Percentiles rank a stretch among this genome's conserved stretches.
Evolutionary conservation across 2,113 vertebrate species (phyloP).

Genomic region (Synchiropus splendidus): DNA sequence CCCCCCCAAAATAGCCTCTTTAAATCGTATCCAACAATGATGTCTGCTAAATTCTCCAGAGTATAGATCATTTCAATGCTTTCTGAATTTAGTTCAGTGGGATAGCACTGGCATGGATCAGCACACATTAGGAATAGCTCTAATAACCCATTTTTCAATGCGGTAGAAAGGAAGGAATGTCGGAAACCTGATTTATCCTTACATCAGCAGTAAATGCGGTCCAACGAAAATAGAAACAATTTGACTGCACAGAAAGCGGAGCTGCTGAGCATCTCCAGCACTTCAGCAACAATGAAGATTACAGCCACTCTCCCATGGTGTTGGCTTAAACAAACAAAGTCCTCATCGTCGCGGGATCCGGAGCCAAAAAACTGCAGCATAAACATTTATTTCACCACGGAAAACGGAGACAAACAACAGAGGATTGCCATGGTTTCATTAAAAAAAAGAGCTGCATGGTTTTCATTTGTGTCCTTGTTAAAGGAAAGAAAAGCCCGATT

Average conservation of each 20-base stretch:
- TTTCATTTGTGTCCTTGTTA: slow-evolving; percentile 40
- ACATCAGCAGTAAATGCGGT: slow-evolving; percentile 24
- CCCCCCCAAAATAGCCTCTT: slow-evolving; percentile 50
- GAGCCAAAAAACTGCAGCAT: slow-evolving; percentile 48
- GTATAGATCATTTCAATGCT: slow-evolving; percentile 32
- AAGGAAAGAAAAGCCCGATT: slow-evolving; percentile 3
- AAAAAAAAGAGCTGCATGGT: slow-evolving; percentile 25
- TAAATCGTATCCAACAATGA: slow-evolving; percentile 29
- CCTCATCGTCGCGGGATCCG: slow-evolving; percentile 39
- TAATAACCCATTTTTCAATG: not conserved
- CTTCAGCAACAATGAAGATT: slow-evolving; percentile 31
- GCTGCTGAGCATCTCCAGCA: slow-evolving; percentile 33
- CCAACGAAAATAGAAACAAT: slow-evolving; percentile 21
- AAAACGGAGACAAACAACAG: slow-evolving; percentile 46
- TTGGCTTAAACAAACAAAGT: slow-evolving; percentile 50
- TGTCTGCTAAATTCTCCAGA: slow-evolving; percentile 25
- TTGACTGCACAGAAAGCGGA: slow-evolving; percentile 20
- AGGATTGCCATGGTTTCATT: slow-evolving; percentile 41
- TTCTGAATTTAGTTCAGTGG: slow-evolving; percentile 11
- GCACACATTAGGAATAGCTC: slow-evolving; percentile 19
- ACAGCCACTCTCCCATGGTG: slow-evolving; percentile 30
- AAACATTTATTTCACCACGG: slow-evolving; percentile 49
- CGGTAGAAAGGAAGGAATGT: not conserved
- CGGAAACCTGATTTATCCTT: slow-evolving; percentile 22
- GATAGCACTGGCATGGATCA: slow-evolving; percentile 27